A percentile compares a stretch with the other conserved stretches of the same genome.
These are phyloP conservation scores for Dolichallabes microphthalmus DNA, from an alignment of 2,113 vertebrate species.

Conservation along the genomic window DNA sequence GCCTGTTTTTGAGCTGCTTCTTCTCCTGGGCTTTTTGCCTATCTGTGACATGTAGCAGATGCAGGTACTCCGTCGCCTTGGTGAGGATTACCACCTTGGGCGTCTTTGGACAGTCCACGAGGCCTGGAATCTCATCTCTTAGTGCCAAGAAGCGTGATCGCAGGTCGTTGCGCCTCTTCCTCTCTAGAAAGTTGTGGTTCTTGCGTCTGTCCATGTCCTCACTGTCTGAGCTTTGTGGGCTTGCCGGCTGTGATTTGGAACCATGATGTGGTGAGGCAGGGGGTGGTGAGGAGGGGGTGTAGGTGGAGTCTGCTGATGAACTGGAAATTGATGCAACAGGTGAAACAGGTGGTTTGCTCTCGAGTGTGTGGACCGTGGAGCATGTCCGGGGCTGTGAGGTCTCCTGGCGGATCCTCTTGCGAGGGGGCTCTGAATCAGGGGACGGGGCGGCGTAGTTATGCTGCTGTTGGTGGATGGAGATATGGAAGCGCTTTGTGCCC, in stretches of 20 bases:
- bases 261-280: constrained; percentile 22
- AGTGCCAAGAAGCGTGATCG: constrained; percentile 89
- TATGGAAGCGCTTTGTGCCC: constrained; percentile 91
- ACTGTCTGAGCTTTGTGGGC: constrained; percentile 82
- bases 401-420: constrained; percentile 68
- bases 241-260: constrained; percentile 61
- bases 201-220: constrained; percentile 92
- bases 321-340: constrained; percentile 53
- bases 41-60: constrained; percentile 78
- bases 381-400: constrained; percentile 54
- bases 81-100: constrained; percentile 95
- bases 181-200: constrained; percentile 93
- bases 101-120: constrained; percentile 86
- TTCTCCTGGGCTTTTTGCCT: constrained; percentile 83
- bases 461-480: constrained; percentile 95
- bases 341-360: constrained; percentile 56
- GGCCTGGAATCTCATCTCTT: constrained; percentile 87
- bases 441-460: constrained; percentile 95
- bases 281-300: constrained; percentile 21
- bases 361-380: constrained; percentile 60
- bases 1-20: constrained; percentile 80
- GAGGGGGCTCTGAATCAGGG: constrained; percentile 61
- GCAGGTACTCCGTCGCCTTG: constrained; percentile 88
- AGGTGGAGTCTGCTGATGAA: rapidly evolving
- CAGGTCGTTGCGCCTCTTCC: constrained; percentile 90